Conservation (phyloP, 1,140 invertebrate species). For the Drosophila prosaltans region DNA sequence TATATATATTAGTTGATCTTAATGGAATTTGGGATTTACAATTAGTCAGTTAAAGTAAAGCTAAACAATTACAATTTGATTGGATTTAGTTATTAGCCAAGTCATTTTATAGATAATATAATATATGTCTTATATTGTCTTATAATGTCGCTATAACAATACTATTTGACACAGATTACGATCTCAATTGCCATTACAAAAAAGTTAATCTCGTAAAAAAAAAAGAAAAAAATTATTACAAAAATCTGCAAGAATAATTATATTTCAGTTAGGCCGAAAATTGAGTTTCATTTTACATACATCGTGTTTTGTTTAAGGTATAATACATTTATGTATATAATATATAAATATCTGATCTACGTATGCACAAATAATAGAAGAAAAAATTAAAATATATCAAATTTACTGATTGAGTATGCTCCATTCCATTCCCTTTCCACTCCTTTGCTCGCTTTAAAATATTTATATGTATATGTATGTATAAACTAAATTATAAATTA, state of each 20-base stretch:
- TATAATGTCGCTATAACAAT: background rate
- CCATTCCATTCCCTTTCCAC: background rate
- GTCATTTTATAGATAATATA: too few species aligned
- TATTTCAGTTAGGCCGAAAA: conserved; percentile 37
- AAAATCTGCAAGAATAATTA: conserved; percentile 26
- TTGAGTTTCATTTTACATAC: conserved; percentile 3
- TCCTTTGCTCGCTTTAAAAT: conserved; percentile 17
- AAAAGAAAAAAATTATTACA: background rate
- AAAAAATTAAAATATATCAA: conserved; percentile 52
- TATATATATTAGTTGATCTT: too few species aligned
- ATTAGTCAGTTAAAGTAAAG: too few species aligned
- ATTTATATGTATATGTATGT: conserved; percentile 34
- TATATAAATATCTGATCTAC: conserved; percentile 44
- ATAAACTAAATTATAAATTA: conserved; percentile 61
- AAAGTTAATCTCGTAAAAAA: background rate
- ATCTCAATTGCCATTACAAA: background rate
- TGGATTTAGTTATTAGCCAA: too few species aligned
- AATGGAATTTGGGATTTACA: too few species aligned
- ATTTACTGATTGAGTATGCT: conserved; percentile 58
- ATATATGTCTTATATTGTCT: too few species aligned
- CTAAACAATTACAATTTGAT: too few species aligned
- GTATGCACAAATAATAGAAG: conserved; percentile 12
- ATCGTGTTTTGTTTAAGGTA: conserved; percentile 10
- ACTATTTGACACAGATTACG: background rate
- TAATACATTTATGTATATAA: conserved; percentile 38